phyloP scores from a whole-genome alignment of 2,888 invertebrate genomes.

The Cotesia congregata region DNA sequence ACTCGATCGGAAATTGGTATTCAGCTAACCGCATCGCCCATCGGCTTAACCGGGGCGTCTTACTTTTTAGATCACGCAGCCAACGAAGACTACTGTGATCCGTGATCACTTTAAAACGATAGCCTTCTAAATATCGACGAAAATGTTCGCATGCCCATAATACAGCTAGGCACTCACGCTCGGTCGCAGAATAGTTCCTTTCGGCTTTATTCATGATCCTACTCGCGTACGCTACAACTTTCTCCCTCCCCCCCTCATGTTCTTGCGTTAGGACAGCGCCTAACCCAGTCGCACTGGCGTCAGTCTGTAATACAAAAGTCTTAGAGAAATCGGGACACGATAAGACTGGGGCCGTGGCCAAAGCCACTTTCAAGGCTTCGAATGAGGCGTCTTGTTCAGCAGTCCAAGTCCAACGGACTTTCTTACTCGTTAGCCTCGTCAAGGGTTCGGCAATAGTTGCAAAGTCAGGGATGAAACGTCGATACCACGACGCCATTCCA shows the following conservation, averaged over 20 bases:
- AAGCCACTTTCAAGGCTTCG: slow-evolving; percentile 8
- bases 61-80: no score
- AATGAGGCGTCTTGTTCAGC: slow-evolving; percentile 29
- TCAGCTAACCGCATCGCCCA: no score
- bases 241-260: slow-evolving; percentile 21
- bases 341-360: slow-evolving; percentile 43
- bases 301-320: slow-evolving; percentile 42
- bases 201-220: no score
- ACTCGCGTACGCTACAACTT: no score
- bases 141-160: no score
- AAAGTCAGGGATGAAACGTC: slow-evolving; percentile 52
- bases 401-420: slow-evolving; percentile 25
- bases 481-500: slow-evolving; percentile 58
- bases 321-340: slow-evolving; percentile 46
- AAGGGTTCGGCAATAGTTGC: slow-evolving; percentile 47
- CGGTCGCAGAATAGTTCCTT: no score
- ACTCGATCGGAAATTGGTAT: no score
- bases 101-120: no score
- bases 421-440: slow-evolving; percentile 46
- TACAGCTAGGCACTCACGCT: no score
- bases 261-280: slow-evolving; percentile 48
- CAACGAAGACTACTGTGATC: no score
- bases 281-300: slow-evolving; percentile 30
- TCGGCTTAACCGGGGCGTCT: no score
- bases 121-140: no score